Base-by-base conservation (phyloP, 1,140 invertebrate genomes). In the Pentalonia nigronervosa region DNA sequence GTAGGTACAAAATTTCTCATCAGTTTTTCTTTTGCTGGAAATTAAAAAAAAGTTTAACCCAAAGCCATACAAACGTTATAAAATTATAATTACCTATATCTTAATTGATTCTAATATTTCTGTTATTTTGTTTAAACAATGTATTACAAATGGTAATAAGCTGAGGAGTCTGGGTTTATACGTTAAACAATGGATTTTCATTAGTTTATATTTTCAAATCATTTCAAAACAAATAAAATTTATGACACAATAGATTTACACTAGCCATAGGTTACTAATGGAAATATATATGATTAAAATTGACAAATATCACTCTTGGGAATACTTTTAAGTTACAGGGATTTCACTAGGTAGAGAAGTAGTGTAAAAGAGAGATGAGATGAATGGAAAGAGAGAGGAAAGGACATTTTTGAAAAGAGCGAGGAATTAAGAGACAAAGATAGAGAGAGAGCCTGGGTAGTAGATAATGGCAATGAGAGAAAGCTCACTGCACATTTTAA, bases 241-340 rank as follows among this genome's bases (percentile, higher is more conserved):
- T 76, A 76, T 76, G 60, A 17, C 6, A 34, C 30, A 76, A 76
- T 34, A 76, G 14, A 76, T n/a, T n/a, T 76, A 34, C 60, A 76
- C 60, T n/a, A 1, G 60, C 60, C 14, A 76, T 76, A 34, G 60
- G 60, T n/a, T 30, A n/a, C n/a, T 76, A 76, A 76, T 76, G 30
- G n/a, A 76, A 34, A 76, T 76, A 76, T n/a, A 76, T 76, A 76
- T 30, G 30, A 76, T 76, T 76, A 76, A 76, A 76, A 76, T 76
- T 76, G n/a, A 76, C 60, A 76, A 76, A 76, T 76, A 76, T n/a
- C 23, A 76, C 60, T 14, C 2, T 17, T 76, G 60, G 60, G 60
- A 76, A 76, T n/a, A 76, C n/a, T 76, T 76, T 76, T 76, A 34
- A 76, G 60, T 20, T n/a, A 76, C 60, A 7, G n/a, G 14, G 60